Conservation (phyloP, 2,113 vertebrate genomes). For the Proteles cristata region DNA sequence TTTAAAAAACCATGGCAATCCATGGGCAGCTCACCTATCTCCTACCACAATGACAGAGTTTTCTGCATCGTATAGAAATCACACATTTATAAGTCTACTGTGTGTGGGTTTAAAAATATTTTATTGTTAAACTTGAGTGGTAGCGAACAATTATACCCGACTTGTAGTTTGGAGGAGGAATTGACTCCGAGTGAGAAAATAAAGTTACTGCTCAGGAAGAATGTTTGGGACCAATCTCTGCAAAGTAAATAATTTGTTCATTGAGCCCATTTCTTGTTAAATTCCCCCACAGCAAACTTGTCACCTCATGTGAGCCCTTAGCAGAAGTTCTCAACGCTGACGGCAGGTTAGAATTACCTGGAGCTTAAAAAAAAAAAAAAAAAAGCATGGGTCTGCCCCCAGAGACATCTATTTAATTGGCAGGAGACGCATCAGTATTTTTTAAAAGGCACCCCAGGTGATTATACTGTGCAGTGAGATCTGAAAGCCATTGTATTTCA, state of each 20-base stretch:
- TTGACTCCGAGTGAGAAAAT: background rate
- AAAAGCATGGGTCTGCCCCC: rapidly evolving
- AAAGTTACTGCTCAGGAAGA: background rate
- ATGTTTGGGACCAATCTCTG: background rate
- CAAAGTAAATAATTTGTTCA: background rate
- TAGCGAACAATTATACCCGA: background rate
- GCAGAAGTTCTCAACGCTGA: background rate
- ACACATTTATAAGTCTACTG: slow-evolving; percentile 20
- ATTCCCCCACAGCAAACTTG: background rate
- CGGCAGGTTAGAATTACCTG: background rate
- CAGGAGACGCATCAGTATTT: background rate
- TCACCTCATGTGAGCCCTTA: background rate
- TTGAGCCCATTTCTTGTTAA: background rate
- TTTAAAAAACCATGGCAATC: background rate
- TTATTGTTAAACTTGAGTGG: slow-evolving; percentile 53
- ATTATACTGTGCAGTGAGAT: background rate
- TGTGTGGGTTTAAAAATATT: slow-evolving; percentile 53
- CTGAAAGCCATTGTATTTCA: background rate
- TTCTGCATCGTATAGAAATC: slow-evolving; percentile 52
- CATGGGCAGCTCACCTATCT: background rate
- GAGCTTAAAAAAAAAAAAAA: background rate
- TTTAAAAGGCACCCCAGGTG: slow-evolving; percentile 39
- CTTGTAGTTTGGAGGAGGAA: background rate
- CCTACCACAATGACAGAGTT: background rate
- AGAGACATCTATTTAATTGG: background rate